These are phyloP conservation scores for Cinara cedri DNA, from an alignment of 2,888 invertebrate genomes.

Conservation along the genomic window DNA sequence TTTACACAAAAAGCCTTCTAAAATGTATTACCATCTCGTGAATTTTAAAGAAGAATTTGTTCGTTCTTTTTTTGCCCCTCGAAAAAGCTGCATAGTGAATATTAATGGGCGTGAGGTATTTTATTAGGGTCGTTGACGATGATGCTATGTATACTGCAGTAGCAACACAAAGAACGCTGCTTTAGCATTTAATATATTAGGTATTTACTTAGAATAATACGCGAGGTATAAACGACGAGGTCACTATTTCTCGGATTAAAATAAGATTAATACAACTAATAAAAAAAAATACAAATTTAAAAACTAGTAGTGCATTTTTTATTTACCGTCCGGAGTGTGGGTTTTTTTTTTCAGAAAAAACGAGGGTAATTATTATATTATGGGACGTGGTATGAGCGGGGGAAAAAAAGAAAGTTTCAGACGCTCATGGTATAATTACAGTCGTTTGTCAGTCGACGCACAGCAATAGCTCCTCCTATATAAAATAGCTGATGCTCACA, in stretches of 20 bases:
- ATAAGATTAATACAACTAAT: slow-evolving; percentile 49
- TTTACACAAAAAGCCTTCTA: not conserved
- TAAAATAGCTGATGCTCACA: slow-evolving; percentile 11
- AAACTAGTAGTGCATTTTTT: slow-evolving; percentile 41
- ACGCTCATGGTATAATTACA: slow-evolving; percentile 50
- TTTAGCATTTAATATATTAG: slow-evolving; percentile 4
- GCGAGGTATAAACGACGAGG: slow-evolving; percentile 32
- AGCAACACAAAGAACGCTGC: slow-evolving; percentile 19
- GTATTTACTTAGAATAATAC: slow-evolving; percentile 11
- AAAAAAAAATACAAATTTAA: slow-evolving; percentile 17
- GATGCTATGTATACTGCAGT: not conserved
- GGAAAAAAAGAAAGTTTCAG: slow-evolving; percentile 40
- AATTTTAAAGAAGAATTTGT: not conserved
- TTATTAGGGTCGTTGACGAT: slow-evolving; percentile 39
- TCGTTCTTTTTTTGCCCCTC: not conserved
- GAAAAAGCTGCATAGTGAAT: not conserved
- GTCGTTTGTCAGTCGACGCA: slow-evolving; percentile 38
- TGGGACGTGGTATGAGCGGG: not conserved
- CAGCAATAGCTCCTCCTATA: not conserved
- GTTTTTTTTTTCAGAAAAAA: slow-evolving; percentile 44
- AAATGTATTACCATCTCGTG: not conserved
- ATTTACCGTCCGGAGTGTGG: slow-evolving; percentile 24
- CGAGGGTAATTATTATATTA: slow-evolving; percentile 46
- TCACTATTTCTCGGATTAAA: slow-evolving; percentile 49
- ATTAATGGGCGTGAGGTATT: slow-evolving; percentile 31